Evolutionary conservation across 2,888 invertebrate genomes (phyloP).

Genomic region (Pachymerium ferrugineum): DNA sequence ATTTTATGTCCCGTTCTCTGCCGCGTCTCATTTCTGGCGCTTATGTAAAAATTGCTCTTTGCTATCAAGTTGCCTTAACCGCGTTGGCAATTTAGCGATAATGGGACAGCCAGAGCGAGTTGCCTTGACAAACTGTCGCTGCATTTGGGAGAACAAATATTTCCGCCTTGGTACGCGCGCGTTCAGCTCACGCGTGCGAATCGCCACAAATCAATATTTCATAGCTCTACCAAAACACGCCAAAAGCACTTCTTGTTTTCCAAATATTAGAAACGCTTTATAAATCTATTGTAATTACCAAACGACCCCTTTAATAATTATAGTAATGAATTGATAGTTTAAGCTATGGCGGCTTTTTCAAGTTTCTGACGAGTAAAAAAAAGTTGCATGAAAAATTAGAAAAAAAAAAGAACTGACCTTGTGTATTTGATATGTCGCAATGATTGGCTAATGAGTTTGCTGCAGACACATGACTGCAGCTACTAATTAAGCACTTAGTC

Average conservation of each 20-base stretch:
- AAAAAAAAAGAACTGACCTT: not conserved
- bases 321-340: not conserved
- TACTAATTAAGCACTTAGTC: conserved; percentile 27
- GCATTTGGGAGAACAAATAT: conserved; percentile 27
- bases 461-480: conserved; percentile 20
- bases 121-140: conserved; percentile 27
- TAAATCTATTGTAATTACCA: not conserved
- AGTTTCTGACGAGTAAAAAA: not conserved
- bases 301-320: conserved; percentile 20
- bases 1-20: not conserved
- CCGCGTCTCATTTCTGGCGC: conserved; percentile 17
- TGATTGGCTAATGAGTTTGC: conserved; percentile 19
- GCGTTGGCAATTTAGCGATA: conserved; percentile 27
- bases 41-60: conserved; percentile 27
- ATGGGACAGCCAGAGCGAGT: conserved; percentile 27
- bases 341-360: not conserved
- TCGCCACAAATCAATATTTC: conserved; percentile 27
- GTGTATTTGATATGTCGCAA: conserved; percentile 24
- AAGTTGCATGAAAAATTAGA: not conserved
- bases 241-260: conserved; percentile 25
- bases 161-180: conserved; percentile 24
- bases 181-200: conserved; percentile 27
- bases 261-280: conserved; percentile 22
- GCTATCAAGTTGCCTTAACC: conserved; percentile 27
- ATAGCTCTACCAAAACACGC: conserved; percentile 23